Percentiles rank a stretch among this genome's conserved stretches.
phyloP scores from a whole-genome alignment of 2,888 invertebrate species.

The Synanthedon tipuliformis region DNA sequence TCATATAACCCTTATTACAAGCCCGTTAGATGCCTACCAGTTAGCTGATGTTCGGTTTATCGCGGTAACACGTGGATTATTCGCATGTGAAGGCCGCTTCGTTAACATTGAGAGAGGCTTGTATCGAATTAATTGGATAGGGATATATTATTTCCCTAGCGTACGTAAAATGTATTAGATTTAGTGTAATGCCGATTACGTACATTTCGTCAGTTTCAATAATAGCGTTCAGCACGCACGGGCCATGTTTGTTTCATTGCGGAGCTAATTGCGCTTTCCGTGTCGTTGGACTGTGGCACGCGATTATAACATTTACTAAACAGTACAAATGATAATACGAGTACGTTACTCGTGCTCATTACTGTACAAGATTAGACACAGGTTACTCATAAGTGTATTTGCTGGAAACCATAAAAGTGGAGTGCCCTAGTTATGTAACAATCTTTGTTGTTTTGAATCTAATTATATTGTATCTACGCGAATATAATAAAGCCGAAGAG shows the following conservation, averaged over 20 bases:
- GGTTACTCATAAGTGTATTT: not conserved
- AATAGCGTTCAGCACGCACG: slow-evolving; percentile 27
- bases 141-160: slow-evolving; percentile 14
- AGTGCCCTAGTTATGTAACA: too few relatives aligned
- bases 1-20: too few relatives aligned
- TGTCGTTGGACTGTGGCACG: slow-evolving; percentile 11
- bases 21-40: too few relatives aligned
- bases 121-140: slow-evolving; percentile 14
- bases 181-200: slow-evolving; percentile 14
- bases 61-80: not conserved
- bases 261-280: slow-evolving; percentile 17
- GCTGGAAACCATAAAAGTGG: too few relatives aligned
- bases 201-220: slow-evolving; percentile 14
- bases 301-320: not conserved
- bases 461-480: too few relatives aligned
- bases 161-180: slow-evolving; percentile 12
- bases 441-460: too few relatives aligned
- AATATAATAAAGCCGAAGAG: too few relatives aligned
- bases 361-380: not conserved
- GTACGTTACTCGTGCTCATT: not conserved
- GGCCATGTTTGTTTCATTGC: slow-evolving; percentile 22
- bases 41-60: not conserved
- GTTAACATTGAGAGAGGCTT: slow-evolving; percentile 6
- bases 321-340: not conserved
- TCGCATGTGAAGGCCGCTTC: slow-evolving; percentile 4